Evolutionary conservation across 2,888 invertebrate species (phyloP).

Genomic region (Fragum sueziense): DNA sequence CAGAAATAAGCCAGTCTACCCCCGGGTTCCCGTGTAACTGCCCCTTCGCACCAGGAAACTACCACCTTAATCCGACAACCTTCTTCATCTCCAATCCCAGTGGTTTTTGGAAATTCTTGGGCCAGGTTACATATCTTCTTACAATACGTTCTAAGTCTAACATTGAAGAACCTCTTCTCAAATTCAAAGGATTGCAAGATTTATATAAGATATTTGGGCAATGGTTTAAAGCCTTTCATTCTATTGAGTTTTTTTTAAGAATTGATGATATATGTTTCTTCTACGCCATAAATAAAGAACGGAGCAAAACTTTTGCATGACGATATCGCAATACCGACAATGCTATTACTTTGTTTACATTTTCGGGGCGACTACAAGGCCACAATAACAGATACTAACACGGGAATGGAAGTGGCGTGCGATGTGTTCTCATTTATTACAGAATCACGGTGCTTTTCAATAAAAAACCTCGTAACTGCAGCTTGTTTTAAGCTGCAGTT

Average conservation of each 20-base stretch:
- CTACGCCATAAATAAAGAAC: no score
- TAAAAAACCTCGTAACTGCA: no score
- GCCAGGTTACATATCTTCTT: slow-evolving; percentile 3
- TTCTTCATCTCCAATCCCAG: slow-evolving; percentile 10
- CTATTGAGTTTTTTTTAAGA: no score
- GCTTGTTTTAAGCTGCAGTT: no score
- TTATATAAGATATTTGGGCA: no score
- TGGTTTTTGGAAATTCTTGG: slow-evolving; percentile 17
- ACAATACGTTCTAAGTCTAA: no score
- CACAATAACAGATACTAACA: slow-evolving; percentile 32
- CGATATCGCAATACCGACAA: no score
- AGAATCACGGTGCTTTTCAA: slow-evolving; percentile 46
- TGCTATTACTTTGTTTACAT: neutral
- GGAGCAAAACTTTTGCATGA: no score
- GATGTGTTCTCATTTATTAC: slow-evolving; percentile 32
- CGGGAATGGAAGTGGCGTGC: slow-evolving; percentile 36
- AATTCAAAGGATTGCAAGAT: no score
- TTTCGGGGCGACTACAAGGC: slow-evolving; percentile 51
- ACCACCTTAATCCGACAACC: slow-evolving; percentile 24
- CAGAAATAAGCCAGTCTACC: slow-evolving; percentile 14
- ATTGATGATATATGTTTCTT: no score
- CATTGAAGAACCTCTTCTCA: no score
- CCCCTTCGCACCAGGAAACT: slow-evolving; percentile 40
- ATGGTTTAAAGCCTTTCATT: no score
- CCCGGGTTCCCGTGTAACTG: slow-evolving; percentile 47